Conservation (phyloP, 2,888 invertebrate genomes). For the Malthinus flaveolus region DNA sequence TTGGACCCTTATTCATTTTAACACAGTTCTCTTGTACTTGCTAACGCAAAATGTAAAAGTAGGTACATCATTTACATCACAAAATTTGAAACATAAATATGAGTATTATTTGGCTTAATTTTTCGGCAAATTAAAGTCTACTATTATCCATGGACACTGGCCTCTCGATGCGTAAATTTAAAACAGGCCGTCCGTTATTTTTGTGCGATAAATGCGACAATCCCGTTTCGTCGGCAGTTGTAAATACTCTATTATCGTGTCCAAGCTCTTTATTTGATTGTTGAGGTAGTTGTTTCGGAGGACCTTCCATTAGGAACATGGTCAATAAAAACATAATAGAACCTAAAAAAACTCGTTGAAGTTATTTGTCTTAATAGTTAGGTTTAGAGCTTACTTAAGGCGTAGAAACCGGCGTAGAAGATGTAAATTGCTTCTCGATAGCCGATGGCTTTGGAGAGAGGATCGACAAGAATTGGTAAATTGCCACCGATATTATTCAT, state of each 20-base stretch:
- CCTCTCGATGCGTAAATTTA: conserved; percentile 18
- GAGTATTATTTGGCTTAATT: conserved; percentile 1
- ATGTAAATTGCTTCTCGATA: conserved; percentile 84
- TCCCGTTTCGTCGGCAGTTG: conserved; percentile 46
- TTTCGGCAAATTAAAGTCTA: conserved; percentile 26
- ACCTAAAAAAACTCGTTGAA: conserved; percentile 58
- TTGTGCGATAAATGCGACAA: conserved; percentile 40
- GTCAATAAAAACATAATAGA: conserved; percentile 80
- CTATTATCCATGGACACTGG: conserved; percentile 29
- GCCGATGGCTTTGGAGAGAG: conserved; percentile 78
- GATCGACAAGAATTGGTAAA: conserved; percentile 84
- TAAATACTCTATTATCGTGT: conserved; percentile 49
- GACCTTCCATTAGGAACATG: conserved; percentile 79
- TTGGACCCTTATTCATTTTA: too few species aligned
- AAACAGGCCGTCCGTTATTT: conserved; percentile 24
- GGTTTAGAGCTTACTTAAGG: conserved; percentile 70
- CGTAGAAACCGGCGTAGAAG: conserved; percentile 86
- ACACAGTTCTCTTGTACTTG: too few species aligned
- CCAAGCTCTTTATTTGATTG: conserved; percentile 41
- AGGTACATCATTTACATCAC: too few species aligned
- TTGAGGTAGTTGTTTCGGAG: conserved; percentile 43
- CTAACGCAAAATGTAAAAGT: too few species aligned
- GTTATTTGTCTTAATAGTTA: background rate
- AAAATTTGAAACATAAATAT: background rate
- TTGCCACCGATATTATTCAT: conserved; percentile 94